Evolutionary conservation across 2,888 invertebrate genomes (phyloP), one percentile per base, ranked within the genome.

Genomic region (Holacanthella duospinosa): DNA sequence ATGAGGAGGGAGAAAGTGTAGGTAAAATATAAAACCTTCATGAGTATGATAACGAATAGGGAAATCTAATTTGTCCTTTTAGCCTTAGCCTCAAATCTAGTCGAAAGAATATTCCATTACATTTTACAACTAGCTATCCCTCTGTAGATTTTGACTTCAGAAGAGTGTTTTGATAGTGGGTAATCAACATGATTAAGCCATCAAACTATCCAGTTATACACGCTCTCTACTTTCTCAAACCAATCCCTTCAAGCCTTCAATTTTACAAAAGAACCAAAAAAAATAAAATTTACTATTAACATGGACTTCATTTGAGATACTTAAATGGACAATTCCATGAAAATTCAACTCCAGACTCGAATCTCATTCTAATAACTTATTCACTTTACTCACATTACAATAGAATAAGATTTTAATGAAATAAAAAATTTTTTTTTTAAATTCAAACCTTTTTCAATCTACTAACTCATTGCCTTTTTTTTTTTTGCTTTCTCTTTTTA

Each of bases 131-230:
- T n/a, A n/a, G n/a, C n/a, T n/a, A n/a, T n/a, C n/a, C n/a, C n/a
- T n/a, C n/a, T n/a, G n/a, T n/a, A n/a, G n/a, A n/a, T n/a, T n/a
- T n/a, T n/a, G n/a, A 36, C 36, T 36, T 16, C 36, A 36, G 36
- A 55, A 43, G 64, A 62, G 62, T 65, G 65, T 65, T 65, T 65
- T 65, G 62, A 65, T 65, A 65, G 65, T 53, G 62, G 65, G 44
- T 29, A 27, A 60, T 63, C 62, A 65, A 68, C 68, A 67, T 65
- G 67, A 69, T 69, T 66, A 69, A 67, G 66, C 64, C 67, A 68
- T 67, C 67, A 65, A 66, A 62, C 61, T 48, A 62, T 48, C 48
- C 48, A 48, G 48, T 48, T 48, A 48, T n/a, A 21, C 48, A 48
- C 48, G 48, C 48, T 48, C 48, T 48, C 48, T 16, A 16, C n/a